phyloP scores from a whole-genome alignment of 64 coral and sea anemone genomes.

The Stichodactyla mertensii region DNA sequence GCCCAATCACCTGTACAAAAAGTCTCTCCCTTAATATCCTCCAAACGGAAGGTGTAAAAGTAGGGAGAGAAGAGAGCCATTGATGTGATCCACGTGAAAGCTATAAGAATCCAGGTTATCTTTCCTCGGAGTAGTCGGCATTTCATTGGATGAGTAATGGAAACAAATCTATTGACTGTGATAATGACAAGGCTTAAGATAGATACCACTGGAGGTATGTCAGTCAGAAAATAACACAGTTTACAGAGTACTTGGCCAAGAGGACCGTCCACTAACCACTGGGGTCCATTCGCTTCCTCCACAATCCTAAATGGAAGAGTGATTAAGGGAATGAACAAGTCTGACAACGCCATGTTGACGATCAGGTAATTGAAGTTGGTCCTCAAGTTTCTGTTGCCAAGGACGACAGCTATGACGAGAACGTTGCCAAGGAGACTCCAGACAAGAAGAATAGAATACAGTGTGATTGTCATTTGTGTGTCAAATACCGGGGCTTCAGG shows the following conservation, averaged over 20 bases:
- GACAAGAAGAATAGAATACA: slow-evolving; percentile 47
- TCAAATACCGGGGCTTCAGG: background rate
- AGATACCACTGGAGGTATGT: background rate
- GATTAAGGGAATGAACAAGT: slow-evolving; percentile 35
- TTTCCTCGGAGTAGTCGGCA: background rate
- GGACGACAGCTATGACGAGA: slow-evolving; percentile 30
- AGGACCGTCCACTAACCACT: slow-evolving; percentile 41
- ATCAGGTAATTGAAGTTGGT: slow-evolving; percentile 44
- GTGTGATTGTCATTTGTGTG: background rate
- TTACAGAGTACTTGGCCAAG: slow-evolving; percentile 33
- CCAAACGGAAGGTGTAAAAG: background rate
- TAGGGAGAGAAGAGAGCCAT: slow-evolving; percentile 15
- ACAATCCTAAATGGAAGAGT: slow-evolving; percentile 33
- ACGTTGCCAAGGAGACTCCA: slow-evolving; percentile 39
- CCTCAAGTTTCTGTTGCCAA: slow-evolving; percentile 29
- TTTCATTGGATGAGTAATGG: slow-evolving; percentile 2
- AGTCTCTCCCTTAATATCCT: background rate
- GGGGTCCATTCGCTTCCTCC: background rate
- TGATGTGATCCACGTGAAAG: background rate
- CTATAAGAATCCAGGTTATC: background rate
- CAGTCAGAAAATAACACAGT: background rate
- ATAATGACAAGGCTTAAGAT: background rate
- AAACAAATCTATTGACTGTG: background rate
- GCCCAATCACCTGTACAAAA: background rate
- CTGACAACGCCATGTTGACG: slow-evolving; percentile 49